phyloP scores from a whole-genome alignment of 2,888 invertebrate species.

The Panopea generosa region DNA sequence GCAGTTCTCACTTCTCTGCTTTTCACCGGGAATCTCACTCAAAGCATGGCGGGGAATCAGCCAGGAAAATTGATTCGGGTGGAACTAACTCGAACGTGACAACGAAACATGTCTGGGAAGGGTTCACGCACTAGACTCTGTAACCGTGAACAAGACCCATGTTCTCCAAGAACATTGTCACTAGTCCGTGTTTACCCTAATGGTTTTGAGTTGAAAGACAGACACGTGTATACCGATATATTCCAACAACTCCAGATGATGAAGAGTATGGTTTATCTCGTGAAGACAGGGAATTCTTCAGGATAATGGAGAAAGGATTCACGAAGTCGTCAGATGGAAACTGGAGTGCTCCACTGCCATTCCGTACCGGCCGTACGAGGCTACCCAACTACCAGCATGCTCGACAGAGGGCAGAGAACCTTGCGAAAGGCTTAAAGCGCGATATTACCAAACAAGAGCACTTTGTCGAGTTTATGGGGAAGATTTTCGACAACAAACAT shows the following conservation, averaged over 20 bases:
- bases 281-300: not conserved
- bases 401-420: not conserved
- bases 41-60: not conserved
- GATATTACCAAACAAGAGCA: slow-evolving; percentile 40
- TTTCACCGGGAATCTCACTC: not conserved
- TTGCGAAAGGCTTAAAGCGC: not conserved
- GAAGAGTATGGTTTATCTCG: too few relatives aligned
- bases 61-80: not conserved
- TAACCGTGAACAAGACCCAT: slow-evolving; percentile 32
- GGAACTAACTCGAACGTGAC: not conserved
- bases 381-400: slow-evolving; percentile 16
- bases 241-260: too few relatives aligned
- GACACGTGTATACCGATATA: too few relatives aligned
- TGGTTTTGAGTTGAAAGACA: slow-evolving; percentile 15
- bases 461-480: slow-evolving; percentile 47
- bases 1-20: not conserved
- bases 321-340: not conserved
- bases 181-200: slow-evolving; percentile 19
- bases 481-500: slow-evolving; percentile 31
- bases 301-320: slow-evolving; percentile 9
- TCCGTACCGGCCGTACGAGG: not conserved
- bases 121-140: slow-evolving; percentile 23
- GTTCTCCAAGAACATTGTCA: slow-evolving; percentile 30
- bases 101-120: slow-evolving; percentile 25
- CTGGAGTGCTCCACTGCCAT: slow-evolving; percentile 5